phyloP scores from a whole-genome alignment of 2,113 vertebrate species.

The Anser brachyrhynchus region DNA sequence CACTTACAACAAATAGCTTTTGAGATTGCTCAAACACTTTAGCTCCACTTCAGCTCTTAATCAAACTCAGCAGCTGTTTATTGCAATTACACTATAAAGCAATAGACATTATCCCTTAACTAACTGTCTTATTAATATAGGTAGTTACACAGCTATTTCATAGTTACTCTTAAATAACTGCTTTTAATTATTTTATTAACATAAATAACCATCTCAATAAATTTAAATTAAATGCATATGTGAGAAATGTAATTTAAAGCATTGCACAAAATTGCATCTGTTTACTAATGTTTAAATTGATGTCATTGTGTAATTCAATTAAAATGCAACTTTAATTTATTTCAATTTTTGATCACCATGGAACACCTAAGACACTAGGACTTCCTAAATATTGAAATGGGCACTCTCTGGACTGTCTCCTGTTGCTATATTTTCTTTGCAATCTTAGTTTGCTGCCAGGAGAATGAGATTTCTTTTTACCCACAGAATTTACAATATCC shows the following conservation, averaged over 20 bases:
- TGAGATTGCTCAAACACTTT: slow-evolving; percentile 71
- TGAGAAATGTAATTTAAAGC: slow-evolving; percentile 63
- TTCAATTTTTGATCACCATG: not conserved
- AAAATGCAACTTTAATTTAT: slow-evolving; percentile 51
- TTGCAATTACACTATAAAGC: slow-evolving; percentile 76
- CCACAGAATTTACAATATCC: not conserved
- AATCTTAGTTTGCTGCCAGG: not conserved
- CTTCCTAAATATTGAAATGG: not conserved
- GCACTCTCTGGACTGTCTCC: not conserved
- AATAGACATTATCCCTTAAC: slow-evolving; percentile 75
- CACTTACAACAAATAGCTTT: slow-evolving; percentile 69
- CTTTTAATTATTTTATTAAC: slow-evolving; percentile 79
- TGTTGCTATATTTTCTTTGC: not conserved
- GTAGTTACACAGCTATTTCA: slow-evolving; percentile 75
- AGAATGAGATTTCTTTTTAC: not conserved
- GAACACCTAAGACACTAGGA: slow-evolving; percentile 7
- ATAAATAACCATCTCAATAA: slow-evolving; percentile 75
- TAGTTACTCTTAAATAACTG: slow-evolving; percentile 76
- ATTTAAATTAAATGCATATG: slow-evolving; percentile 74
- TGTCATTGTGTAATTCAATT: slow-evolving; percentile 45
- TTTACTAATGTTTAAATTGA: slow-evolving; percentile 69
- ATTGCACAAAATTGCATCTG: slow-evolving; percentile 64
- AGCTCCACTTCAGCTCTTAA: slow-evolving; percentile 75
- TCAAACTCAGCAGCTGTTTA: slow-evolving; percentile 79
- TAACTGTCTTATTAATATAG: slow-evolving; percentile 79